phyloP scores from a whole-genome alignment of 2,113 vertebrate genomes.

The Grus americana region DNA sequence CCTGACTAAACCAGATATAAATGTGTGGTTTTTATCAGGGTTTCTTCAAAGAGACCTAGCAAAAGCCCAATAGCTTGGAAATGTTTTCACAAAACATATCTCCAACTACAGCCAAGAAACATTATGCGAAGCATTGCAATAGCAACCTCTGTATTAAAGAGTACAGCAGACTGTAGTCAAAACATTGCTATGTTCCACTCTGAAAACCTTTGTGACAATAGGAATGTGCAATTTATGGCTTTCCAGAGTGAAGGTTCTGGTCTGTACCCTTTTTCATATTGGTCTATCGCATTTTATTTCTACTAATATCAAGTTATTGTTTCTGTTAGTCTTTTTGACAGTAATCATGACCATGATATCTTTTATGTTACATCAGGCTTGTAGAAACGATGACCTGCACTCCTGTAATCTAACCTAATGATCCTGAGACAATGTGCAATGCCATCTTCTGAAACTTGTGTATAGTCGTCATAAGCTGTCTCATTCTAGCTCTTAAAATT shows the following conservation, averaged over 20 bases:
- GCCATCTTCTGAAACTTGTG: not conserved
- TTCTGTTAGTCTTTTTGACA: not conserved
- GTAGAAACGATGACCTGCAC: not conserved
- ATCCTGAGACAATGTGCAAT: not conserved
- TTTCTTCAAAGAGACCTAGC: not conserved
- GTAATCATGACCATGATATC: not conserved
- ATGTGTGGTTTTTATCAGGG: not conserved
- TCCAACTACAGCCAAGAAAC: not conserved
- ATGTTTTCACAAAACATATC: not conserved
- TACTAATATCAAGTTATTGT: not conserved
- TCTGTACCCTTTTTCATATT: not conserved
- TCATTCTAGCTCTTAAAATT: not conserved
- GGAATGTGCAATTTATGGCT: not conserved
- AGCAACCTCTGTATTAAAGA: not conserved
- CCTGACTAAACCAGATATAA: not conserved
- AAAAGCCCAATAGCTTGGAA: not conserved
- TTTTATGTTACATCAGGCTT: not conserved
- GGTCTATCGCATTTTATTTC: not conserved
- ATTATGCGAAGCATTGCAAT: not conserved
- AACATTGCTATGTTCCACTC: not conserved
- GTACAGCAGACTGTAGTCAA: fast-evolving
- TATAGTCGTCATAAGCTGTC: not conserved
- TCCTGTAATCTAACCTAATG: not conserved
- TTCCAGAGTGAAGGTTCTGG: not conserved
- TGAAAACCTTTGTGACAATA: not conserved